A percentile compares a stretch with the other conserved stretches of the same genome.
phyloP scores from a whole-genome alignment of 2,113 vertebrate species.

The Petrocephalus zakoni region DNA sequence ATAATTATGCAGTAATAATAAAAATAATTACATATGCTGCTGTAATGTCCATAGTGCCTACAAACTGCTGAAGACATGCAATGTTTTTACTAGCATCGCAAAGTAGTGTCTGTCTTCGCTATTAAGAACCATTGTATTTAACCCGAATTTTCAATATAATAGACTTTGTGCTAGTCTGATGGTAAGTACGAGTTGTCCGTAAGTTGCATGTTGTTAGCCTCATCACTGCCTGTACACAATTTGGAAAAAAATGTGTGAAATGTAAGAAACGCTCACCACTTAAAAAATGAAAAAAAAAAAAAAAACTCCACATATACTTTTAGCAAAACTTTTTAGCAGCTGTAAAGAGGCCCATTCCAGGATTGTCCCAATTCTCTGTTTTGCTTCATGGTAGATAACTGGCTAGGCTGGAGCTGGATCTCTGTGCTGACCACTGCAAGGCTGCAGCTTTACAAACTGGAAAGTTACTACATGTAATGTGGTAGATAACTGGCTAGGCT shows the following conservation, averaged over 20 bases:
- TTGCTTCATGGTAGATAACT: neutral
- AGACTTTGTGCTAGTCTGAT: neutral
- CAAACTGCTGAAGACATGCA: neutral
- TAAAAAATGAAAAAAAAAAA: neutral
- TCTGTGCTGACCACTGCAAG: neutral
- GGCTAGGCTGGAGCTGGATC: neutral
- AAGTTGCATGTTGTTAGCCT: neutral
- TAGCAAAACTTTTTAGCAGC: neutral
- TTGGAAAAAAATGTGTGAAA: neutral
- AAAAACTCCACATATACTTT: neutral
- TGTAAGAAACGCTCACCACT: neutral
- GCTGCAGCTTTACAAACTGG: neutral
- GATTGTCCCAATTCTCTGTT: neutral
- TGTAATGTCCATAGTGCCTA: neutral
- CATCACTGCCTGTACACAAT: neutral
- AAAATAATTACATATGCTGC: neutral
- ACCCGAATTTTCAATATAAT: neutral
- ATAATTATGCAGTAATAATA: neutral
- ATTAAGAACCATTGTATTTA: neutral
- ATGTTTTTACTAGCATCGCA: neutral
- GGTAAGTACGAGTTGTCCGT: neutral
- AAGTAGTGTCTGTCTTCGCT: neutral
- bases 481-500: too few species aligned
- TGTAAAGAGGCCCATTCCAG: neutral
- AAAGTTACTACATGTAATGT: neutral